A percentile compares a stretch with the other conserved stretches of the same genome.
Evolutionary conservation across 2,797 vertebrate species (phyloP).

Genomic region (Urocyon cinereoargenteus): DNA sequence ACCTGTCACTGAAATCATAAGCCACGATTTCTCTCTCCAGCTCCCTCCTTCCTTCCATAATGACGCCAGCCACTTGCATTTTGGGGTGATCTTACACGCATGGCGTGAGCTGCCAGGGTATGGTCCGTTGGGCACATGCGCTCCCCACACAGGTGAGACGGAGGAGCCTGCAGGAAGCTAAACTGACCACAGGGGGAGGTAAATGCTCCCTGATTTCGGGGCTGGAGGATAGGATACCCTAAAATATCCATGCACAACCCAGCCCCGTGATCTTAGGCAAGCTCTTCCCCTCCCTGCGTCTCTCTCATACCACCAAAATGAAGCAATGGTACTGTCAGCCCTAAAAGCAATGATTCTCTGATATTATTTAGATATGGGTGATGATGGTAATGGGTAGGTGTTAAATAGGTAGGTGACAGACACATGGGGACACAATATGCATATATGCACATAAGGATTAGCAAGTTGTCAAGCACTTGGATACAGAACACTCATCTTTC

Average conservation of each 20-base stretch:
- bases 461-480: neutral
- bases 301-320: neutral
- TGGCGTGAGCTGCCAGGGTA: fast-evolving
- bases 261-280: neutral
- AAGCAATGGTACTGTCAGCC: neutral
- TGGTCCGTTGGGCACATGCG: fast-evolving
- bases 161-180: neutral
- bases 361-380: neutral
- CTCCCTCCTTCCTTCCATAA: neutral
- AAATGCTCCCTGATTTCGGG: fast-evolving
- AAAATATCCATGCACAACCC: fast-evolving
- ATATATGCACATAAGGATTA: no score
- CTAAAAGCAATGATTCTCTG: neutral
- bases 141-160: fast-evolving
- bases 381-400: neutral
- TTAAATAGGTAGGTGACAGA: neutral
- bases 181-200: no score
- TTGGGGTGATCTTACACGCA: neutral
- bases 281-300: neutral
- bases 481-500: neutral
- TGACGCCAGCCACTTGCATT: neutral
- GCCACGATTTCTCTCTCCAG: neutral
- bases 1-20: neutral
- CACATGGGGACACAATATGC: neutral
- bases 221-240: neutral